A percentile compares a stretch with the other conserved stretches of the same genome.
phyloP scores from a whole-genome alignment of 1,140 invertebrate species.

The Ceratoteleas bidentatus region DNA sequence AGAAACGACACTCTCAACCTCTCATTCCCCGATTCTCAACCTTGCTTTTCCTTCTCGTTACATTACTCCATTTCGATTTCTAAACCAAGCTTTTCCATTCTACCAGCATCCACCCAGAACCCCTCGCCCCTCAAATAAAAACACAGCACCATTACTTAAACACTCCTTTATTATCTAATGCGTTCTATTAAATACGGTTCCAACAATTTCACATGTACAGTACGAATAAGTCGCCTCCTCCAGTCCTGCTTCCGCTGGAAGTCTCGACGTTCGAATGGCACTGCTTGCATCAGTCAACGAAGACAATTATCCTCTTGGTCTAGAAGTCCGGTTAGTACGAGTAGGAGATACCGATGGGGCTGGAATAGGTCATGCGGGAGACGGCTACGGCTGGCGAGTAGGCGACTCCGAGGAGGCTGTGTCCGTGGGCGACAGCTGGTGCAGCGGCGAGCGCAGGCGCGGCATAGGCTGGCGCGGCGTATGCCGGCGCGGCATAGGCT shows the following conservation, averaged over 20 bases:
- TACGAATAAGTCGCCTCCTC: neutral
- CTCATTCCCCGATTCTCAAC: too few species aligned
- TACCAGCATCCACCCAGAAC: too few species aligned
- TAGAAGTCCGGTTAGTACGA: slow-evolving; percentile 45
- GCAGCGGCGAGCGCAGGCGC: slow-evolving; percentile 66
- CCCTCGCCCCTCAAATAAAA: neutral
- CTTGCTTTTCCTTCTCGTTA: too few species aligned
- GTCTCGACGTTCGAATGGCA: slow-evolving; percentile 1
- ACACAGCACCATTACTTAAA: slow-evolving; percentile 24
- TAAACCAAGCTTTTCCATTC: too few species aligned
- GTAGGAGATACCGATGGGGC: slow-evolving; percentile 82
- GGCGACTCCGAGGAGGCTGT: slow-evolving; percentile 73
- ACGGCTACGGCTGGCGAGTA: slow-evolving; percentile 86
- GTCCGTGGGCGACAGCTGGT: slow-evolving; percentile 37
- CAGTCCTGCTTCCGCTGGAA: neutral
- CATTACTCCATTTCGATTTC: too few species aligned
- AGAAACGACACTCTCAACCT: too few species aligned
- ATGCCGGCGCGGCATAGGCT: slow-evolving; percentile 59
- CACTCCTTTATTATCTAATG: slow-evolving; percentile 41
- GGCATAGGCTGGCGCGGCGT: slow-evolving; percentile 23
- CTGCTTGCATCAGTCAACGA: slow-evolving; percentile 3
- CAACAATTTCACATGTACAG: slow-evolving; percentile 31
- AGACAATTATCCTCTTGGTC: too few species aligned
- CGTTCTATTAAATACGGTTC: slow-evolving; percentile 30
- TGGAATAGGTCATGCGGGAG: slow-evolving; percentile 85